Percentiles rank a stretch among this genome's conserved stretches.
Evolutionary conservation across 2,113 vertebrate species (phyloP).

Genomic region (Odobenus rosmarus): DNA sequence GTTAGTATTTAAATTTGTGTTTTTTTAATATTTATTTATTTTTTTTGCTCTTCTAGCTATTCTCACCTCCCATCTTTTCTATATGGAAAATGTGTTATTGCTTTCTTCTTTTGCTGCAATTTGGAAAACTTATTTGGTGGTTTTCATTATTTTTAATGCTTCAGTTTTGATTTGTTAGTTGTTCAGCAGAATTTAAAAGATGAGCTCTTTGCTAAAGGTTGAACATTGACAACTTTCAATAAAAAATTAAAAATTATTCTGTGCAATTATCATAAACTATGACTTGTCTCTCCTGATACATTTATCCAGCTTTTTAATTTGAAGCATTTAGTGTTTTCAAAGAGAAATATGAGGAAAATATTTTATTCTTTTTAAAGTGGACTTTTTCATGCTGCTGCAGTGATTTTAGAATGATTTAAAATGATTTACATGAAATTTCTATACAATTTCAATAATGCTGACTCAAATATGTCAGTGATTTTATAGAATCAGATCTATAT

Average conservation of each 20-base stretch:
- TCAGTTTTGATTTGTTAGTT: not conserved
- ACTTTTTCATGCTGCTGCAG: not conserved
- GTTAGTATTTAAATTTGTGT: not conserved
- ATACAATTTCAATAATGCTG: not conserved
- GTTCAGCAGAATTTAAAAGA: not conserved
- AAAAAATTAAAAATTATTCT: not conserved
- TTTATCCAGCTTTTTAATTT: not conserved
- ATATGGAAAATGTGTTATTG: not conserved
- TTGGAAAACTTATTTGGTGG: not conserved
- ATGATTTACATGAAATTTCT: not conserved
- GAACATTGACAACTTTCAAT: not conserved
- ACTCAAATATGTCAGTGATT: not conserved
- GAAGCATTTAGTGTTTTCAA: not conserved
- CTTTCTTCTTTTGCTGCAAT: not conserved
- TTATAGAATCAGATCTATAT: not conserved
- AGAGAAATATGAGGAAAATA: not conserved
- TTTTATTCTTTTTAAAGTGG: not conserved
- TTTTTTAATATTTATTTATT: not conserved
- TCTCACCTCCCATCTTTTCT: not conserved
- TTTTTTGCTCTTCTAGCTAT: not conserved
- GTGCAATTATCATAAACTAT: not conserved
- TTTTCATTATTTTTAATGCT: not conserved
- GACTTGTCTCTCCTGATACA: not conserved
- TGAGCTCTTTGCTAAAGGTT: not conserved
- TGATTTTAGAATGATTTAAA: not conserved